A percentile compares a stretch with the other conserved stretches of the same genome.
These are phyloP conservation scores for Parelbella ahira DNA, from an alignment of 2,888 invertebrate genomes.

Conservation along the genomic window DNA sequence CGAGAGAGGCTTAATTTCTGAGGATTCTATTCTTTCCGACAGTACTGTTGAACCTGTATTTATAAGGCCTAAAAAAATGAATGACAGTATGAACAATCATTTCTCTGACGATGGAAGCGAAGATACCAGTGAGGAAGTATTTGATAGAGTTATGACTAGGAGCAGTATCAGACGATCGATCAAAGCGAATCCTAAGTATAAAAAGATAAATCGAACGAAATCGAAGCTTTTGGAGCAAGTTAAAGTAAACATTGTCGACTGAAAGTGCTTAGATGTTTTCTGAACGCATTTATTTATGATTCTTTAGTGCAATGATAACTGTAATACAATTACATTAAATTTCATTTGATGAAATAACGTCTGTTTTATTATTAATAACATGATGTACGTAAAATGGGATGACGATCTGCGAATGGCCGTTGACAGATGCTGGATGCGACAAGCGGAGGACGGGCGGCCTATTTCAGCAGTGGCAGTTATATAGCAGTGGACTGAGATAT, in stretches of 20 bases:
- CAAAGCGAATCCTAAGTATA: conserved; percentile 75
- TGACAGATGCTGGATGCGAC: too few species aligned
- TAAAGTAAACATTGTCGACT: conserved; percentile 68
- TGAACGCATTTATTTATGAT: conserved; percentile 12
- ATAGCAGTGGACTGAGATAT: too few species aligned
- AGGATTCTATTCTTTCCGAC: conserved; percentile 57
- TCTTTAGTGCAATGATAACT: conserved; percentile 19
- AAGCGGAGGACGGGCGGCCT: too few species aligned
- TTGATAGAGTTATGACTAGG: conserved; percentile 71
- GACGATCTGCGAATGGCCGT: too few species aligned
- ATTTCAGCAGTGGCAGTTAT: too few species aligned
- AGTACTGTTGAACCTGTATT: conserved; percentile 50
- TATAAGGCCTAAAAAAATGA: conserved; percentile 61
- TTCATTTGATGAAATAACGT: conserved; percentile 25
- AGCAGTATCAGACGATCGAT: conserved; percentile 69
- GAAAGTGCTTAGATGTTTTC: conserved; percentile 27
- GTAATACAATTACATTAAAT: conserved; percentile 21
- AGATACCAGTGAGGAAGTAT: conserved; percentile 74
- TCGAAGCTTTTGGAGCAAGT: conserved; percentile 71
- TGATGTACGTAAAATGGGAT: too few species aligned
- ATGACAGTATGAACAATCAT: conserved; percentile 74
- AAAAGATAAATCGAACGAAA: conserved; percentile 70
- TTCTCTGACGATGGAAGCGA: conserved; percentile 75
- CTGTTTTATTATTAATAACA: conserved; percentile 13
- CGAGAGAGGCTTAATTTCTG: conserved; percentile 43